Percentiles rank a stretch among this genome's conserved stretches.
Evolutionary conservation across 2,888 invertebrate genomes (phyloP).

Genomic region (Sacculina carcini): DNA sequence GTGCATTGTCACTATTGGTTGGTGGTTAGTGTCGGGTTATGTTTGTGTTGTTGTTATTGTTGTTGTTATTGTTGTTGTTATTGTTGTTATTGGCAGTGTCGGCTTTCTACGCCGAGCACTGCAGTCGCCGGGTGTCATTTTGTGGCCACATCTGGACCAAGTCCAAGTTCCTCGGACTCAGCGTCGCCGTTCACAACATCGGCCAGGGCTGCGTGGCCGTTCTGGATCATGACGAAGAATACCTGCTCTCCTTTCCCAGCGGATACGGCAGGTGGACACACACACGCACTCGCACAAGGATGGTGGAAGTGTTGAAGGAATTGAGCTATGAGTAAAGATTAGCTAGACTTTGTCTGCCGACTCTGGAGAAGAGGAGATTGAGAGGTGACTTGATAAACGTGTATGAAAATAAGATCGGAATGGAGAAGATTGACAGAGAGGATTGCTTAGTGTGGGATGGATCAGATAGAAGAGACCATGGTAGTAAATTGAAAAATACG

Average conservation of each 20-base stretch:
- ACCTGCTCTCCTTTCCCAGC: conserved; percentile 85
- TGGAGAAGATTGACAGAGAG: too few relatives aligned
- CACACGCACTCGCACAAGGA: neutral
- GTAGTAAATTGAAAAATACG: too few relatives aligned
- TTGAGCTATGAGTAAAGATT: neutral
- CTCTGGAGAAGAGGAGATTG: too few relatives aligned
- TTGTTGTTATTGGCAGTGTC: conserved; percentile 32
- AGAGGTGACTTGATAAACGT: too few relatives aligned
- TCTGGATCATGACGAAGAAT: conserved; percentile 71
- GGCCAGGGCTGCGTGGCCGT: conserved; percentile 80
- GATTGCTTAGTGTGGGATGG: too few relatives aligned
- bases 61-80: too few relatives aligned
- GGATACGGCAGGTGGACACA: conserved; percentile 61
- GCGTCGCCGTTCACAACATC: conserved; percentile 82
- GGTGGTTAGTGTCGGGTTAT: too few relatives aligned
- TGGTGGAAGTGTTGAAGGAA: neutral
- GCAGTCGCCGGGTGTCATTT: conserved; percentile 62
- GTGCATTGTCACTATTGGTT: neutral
- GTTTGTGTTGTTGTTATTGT: too few relatives aligned
- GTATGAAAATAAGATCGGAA: too few relatives aligned
- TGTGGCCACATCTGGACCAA: conserved; percentile 97
- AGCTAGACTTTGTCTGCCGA: too few relatives aligned
- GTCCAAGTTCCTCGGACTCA: conserved; percentile 91
- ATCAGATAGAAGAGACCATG: too few relatives aligned
- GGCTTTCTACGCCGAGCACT: conserved; percentile 95